phyloP scores from a whole-genome alignment of 2,113 vertebrate species.

The Antechinus flavipes region DNA sequence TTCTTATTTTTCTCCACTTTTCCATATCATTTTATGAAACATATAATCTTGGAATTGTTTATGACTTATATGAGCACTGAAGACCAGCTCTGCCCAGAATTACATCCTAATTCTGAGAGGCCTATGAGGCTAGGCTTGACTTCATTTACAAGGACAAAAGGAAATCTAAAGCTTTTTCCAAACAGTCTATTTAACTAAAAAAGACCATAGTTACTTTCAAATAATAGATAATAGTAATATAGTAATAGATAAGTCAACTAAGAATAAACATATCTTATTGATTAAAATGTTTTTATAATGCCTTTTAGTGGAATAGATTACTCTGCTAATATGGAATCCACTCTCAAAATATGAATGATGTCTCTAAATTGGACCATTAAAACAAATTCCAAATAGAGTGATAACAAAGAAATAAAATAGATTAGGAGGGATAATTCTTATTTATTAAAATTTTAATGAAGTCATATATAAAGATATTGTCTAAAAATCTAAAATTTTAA shows the following conservation, averaged over 20 bases:
- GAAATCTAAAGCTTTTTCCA: not conserved
- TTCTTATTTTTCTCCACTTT: not conserved
- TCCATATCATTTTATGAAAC: not conserved
- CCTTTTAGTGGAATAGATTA: not conserved
- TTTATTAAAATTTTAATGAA: not conserved
- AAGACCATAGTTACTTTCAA: not conserved
- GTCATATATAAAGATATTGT: not conserved
- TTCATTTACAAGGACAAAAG: not conserved
- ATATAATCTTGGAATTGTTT: not conserved
- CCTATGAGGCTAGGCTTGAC: not conserved
- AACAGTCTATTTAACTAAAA: not conserved
- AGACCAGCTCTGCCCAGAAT: not conserved
- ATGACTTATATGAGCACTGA: not conserved
- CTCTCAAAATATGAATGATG: not conserved
- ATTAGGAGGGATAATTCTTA: not conserved
- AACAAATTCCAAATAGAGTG: not conserved
- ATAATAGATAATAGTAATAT: not conserved
- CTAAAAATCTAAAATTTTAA: not conserved
- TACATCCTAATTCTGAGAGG: not conserved
- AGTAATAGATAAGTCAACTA: not conserved
- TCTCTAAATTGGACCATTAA: not conserved
- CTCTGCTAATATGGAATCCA: not conserved
- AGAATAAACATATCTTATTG: not conserved
- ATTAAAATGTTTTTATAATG: not conserved
- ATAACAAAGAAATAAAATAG: not conserved